Evolutionary conservation across 2,888 invertebrate genomes (phyloP), one percentile per base, ranked within the genome.

Genomic region (Orchesella flavescens): DNA sequence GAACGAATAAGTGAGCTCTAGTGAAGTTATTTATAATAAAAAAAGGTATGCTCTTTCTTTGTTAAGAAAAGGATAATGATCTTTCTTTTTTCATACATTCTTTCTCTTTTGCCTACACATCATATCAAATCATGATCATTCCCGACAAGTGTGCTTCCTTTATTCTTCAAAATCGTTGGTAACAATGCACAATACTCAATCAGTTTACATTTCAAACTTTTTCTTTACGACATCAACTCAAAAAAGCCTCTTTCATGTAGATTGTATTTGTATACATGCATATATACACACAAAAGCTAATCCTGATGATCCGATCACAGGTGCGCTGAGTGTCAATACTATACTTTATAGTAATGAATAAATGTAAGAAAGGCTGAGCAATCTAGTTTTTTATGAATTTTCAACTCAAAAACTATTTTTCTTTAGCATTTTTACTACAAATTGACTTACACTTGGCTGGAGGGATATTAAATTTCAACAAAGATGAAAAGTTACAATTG

Each of bases 171-270:
- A 63, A 24, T 13, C 12, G 23, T 24, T 10, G 44, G 1, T 55
- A 19, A 76, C 57, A 76, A 74, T 74, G 24, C 49, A 63, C 49
- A 74, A 76, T 66, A 46, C 23, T 66, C 76, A 68, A 68, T 77
- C 68, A 68, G 59, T 59, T 59, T 34, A 44, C 23, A 68, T 34
- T 57, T 43, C 2, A 1, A 34, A 43, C 43, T 19, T 72, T 72
- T 59, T 59, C 19, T 69, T 10, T 24, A 21, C 21, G 49, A 49
- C 34, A 34, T 34, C 34, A 7, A 4, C 34, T 34, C 34, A 4
- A 34, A 34, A 34, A 34, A 34, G 7, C 2, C 7, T 34, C 34
- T 34, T 34, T 34, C 34, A 7, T 34, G 44, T 10, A n/a, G 49
- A 53, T 53, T 69, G 53, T n/a, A 69, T 69, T 13, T 5, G n/a